Percentiles rank a stretch among this genome's conserved stretches.
Evolutionary conservation across 1,140 invertebrate species (phyloP).

Genomic region (Augochlora pura): DNA sequence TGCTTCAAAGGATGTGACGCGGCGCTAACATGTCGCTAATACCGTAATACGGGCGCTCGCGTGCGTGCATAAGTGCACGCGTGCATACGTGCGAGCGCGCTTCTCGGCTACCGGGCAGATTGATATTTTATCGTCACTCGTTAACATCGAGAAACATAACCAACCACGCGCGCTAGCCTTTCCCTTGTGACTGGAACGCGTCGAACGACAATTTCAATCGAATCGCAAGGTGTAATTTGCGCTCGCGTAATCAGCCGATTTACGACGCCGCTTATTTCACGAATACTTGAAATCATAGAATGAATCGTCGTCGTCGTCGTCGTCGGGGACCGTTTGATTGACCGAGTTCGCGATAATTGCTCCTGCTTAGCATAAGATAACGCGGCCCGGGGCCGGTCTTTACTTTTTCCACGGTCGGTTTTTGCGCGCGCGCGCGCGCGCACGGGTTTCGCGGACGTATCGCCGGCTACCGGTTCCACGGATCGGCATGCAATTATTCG

Average conservation of each 20-base stretch:
- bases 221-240: conserved; percentile 10
- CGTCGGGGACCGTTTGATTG: not conserved
- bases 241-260: not conserved
- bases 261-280: not conserved
- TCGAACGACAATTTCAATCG: conserved; percentile 1
- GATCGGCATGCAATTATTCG: not conserved
- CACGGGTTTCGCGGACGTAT: not conserved
- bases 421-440: not conserved
- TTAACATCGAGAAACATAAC: conserved; percentile 16
- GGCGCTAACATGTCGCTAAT: conserved; percentile 36
- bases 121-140: conserved; percentile 43
- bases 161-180: not conserved
- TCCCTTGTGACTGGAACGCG: not conserved
- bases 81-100: not conserved
- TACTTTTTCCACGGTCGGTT: too few relatives aligned
- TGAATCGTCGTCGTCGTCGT: not conserved
- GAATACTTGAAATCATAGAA: not conserved
- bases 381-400: too few relatives aligned
- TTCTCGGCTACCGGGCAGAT: conserved; percentile 11
- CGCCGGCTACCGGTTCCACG: not conserved
- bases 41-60: not conserved
- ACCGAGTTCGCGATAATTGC: not conserved
- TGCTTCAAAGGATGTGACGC: conserved; percentile 24
- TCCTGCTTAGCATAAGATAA: too few relatives aligned
- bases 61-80: too few relatives aligned